Base-by-base conservation (phyloP, 2,888 invertebrate species). In the Hybos culiciformis region DNA sequence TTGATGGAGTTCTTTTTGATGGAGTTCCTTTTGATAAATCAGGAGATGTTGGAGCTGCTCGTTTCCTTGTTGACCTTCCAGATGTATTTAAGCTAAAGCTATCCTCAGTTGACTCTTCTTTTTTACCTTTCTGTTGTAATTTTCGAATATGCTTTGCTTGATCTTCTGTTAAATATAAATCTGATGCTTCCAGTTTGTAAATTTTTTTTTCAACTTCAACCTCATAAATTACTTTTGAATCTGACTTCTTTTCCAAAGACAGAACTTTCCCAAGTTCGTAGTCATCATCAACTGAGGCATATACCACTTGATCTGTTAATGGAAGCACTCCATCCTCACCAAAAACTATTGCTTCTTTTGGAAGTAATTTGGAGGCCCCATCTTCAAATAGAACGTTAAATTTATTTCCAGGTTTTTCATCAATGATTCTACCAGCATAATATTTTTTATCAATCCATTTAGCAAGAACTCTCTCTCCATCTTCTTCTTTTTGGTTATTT, bases 401-500 rank as follows among this genome's bases (percentile, higher is more conserved):
- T 53, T 78, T 78, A 20, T 71, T 71, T 0, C 68, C 70, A 39
- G 74, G 70, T 0, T 72, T 70, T 38, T 72, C 72, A 50, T 72
- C 72, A 9, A 68, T 58, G 0, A 79, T 73, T 56, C 63, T 71
- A 0, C 78, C 80, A 0, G 78, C 76, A 51, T 80, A 80, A 51
- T 77, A 79, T 46, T 75, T 72, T 52, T 74, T 77, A 54, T 80
- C 78, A 0, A 74, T 72, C 79, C 80, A 80, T 57, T 75, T 76
- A 1, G 79, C 80, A 50, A 79, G 67, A 0, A 78, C 78, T 20
- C 57, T 52, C 26, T 57, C 58, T 1, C 61, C 61, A 3, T 57
- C 17, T 44, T 45, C 42, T 8, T 31, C 15, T 36, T 45, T 44
- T 5, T 48, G 42, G 2, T 44, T 42, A n/a, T 48, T 45, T 1